These are phyloP conservation scores for Poeciliopsis occidentalis DNA, from an alignment of 2,113 vertebrate species.

Conservation along the genomic window DNA sequence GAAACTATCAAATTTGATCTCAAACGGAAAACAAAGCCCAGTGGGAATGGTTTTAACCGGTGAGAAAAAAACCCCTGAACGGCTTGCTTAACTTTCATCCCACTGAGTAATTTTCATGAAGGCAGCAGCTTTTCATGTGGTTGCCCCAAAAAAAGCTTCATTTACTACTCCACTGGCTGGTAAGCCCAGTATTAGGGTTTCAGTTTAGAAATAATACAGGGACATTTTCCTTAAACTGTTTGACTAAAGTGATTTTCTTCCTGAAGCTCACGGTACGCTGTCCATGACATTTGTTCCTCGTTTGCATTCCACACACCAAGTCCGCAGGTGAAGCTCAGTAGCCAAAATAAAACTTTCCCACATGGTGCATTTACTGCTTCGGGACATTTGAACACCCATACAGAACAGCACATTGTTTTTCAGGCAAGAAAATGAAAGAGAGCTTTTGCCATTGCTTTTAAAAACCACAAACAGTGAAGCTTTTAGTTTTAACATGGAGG, in stretches of 20 bases:
- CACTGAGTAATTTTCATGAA: not conserved
- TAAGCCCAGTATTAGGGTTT: not conserved
- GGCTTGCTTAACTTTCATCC: not conserved
- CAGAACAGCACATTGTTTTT: not conserved
- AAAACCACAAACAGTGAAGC: not conserved
- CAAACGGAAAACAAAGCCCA: not conserved
- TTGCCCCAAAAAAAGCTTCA: not conserved
- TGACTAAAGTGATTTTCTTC: not conserved
- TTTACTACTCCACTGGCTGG: not conserved
- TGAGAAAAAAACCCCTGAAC: not conserved
- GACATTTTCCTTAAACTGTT: too few relatives aligned
- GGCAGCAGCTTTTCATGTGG: not conserved
- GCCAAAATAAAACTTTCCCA: not conserved
- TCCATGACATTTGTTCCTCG: not conserved
- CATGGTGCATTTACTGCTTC: not conserved
- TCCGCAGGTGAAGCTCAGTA: not conserved
- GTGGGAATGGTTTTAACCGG: not conserved
- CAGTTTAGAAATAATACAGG: not conserved
- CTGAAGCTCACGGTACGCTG: not conserved
- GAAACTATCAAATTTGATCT: not conserved
- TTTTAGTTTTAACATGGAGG: not conserved
- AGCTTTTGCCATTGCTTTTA: not conserved
- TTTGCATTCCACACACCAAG: not conserved
- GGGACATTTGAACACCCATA: not conserved
- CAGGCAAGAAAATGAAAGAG: not conserved